Evolutionary conservation across 2,113 vertebrate species (phyloP).

Genomic region (Gobio gobio): DNA sequence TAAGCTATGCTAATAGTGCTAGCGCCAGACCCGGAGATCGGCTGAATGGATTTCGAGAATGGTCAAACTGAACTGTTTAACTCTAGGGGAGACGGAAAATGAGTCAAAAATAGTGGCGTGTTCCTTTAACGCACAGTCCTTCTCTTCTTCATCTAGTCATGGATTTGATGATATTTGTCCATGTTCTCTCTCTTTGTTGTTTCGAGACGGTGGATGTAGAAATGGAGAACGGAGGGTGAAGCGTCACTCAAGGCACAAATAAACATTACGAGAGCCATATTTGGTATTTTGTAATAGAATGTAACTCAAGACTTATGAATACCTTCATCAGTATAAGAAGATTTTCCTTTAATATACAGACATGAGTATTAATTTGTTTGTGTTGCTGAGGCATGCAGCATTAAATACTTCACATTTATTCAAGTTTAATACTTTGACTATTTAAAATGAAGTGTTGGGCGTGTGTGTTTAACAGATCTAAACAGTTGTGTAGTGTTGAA

Average conservation of each 20-base stretch:
- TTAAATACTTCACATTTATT: neutral
- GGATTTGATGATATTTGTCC: neutral
- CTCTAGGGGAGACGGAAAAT: too few relatives aligned
- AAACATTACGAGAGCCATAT: neutral
- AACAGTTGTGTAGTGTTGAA: neutral
- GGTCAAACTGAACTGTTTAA: too few relatives aligned
- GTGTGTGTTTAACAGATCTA: neutral
- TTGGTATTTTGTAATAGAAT: neutral
- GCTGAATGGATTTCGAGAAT: too few relatives aligned
- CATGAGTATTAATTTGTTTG: neutral
- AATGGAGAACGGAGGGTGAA: neutral
- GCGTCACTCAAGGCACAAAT: neutral
- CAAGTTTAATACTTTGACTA: neutral
- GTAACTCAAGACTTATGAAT: neutral
- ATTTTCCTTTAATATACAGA: neutral
- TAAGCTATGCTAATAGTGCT: too few relatives aligned
- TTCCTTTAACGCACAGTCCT: neutral
- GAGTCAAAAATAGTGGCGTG: too few relatives aligned
- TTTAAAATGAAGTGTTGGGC: neutral
- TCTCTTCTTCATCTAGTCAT: neutral
- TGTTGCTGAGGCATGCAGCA: neutral
- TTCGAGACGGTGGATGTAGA: neutral
- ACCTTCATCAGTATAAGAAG: neutral
- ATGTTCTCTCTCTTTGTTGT: neutral
- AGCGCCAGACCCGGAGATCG: too few relatives aligned